A percentile compares a stretch with the other conserved stretches of the same genome.
phyloP scores from a whole-genome alignment of 2,888 invertebrate species.

The Ditylenchus weischeri region DNA sequence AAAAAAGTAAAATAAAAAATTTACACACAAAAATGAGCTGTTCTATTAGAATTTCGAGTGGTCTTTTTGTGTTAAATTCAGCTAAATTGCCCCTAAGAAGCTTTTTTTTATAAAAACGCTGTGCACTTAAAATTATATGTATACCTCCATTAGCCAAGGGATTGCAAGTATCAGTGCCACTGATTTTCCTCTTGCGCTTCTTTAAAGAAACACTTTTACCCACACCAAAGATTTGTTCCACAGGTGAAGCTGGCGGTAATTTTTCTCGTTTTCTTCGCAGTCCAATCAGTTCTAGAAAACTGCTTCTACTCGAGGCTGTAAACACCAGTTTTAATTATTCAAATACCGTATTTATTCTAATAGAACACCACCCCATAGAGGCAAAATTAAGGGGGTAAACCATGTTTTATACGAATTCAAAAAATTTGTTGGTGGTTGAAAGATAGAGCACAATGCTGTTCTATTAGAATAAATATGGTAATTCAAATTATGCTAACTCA shows the following conservation, averaged over 20 bases:
- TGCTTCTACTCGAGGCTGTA: conserved; percentile 51
- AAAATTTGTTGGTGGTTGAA: too few relatives aligned
- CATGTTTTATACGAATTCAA: too few relatives aligned
- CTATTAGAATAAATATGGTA: too few relatives aligned
- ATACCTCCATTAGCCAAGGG: conserved; percentile 2
- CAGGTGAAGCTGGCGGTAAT: conserved; percentile 12
- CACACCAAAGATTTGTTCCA: conserved; percentile 13
- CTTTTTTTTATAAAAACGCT: background rate
- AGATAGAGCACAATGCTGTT: too few relatives aligned
- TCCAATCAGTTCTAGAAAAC: conserved; percentile 51
- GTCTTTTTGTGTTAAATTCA: background rate
- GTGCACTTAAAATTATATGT: too few relatives aligned
- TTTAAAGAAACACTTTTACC: conserved; percentile 23
- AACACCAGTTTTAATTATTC: conserved; percentile 9
- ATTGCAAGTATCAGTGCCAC: conserved; percentile 25
- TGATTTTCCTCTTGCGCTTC: conserved; percentile 34
- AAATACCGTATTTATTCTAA: too few relatives aligned
- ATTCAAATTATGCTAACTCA: conserved; percentile 39
- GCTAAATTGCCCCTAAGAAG: background rate
- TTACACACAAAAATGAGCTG: too few relatives aligned
- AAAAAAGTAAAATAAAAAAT: too few relatives aligned
- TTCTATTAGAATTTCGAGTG: background rate
- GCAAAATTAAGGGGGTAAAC: too few relatives aligned
- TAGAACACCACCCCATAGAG: too few relatives aligned
- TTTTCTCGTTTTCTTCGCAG: conserved; percentile 20